Percentiles rank a stretch among this genome's conserved stretches.
These are phyloP conservation scores for Amyelois transitella DNA, from an alignment of 1,140 invertebrate genomes.

Conservation along the genomic window DNA sequence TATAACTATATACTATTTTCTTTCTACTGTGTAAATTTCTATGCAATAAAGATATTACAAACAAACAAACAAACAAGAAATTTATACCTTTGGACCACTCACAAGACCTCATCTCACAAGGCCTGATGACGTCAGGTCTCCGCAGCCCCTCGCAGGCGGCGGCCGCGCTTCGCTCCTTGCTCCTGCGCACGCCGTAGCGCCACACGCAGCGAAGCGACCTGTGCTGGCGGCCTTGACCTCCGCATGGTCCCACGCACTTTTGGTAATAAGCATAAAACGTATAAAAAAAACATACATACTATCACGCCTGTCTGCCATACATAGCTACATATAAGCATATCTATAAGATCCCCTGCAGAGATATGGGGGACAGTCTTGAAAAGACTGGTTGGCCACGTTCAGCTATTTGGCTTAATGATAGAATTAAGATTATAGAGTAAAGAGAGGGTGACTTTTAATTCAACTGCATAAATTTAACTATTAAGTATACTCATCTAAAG, in stretches of 20 bases:
- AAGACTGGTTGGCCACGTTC: too few species aligned
- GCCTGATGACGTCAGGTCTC: slow-evolving; percentile 83
- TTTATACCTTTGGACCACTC: slow-evolving; percentile 21
- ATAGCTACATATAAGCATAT: background rate
- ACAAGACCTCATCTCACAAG: slow-evolving; percentile 71
- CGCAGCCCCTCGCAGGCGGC: slow-evolving; percentile 85
- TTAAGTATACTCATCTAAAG: too few species aligned
- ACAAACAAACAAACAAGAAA: too few species aligned
- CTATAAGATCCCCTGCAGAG: background rate
- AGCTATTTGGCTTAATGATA: too few species aligned
- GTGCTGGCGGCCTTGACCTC: slow-evolving; percentile 83
- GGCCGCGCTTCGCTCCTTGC: slow-evolving; percentile 84
- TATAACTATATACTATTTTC: too few species aligned
- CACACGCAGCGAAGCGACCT: slow-evolving; percentile 91
- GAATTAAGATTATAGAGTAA: too few species aligned
- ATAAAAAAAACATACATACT: too few species aligned
- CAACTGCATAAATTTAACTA: too few species aligned
- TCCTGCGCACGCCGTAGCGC: slow-evolving; percentile 88
- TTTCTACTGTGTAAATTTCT: too few species aligned
- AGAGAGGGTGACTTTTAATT: too few species aligned
- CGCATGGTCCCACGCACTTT: slow-evolving; percentile 87
- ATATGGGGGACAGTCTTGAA: background rate
- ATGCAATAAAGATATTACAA: too few species aligned
- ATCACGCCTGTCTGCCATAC: too few species aligned
- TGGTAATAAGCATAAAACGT: slow-evolving; percentile 10